Conservation (phyloP, 2,888 invertebrate genomes). For the Stegophylla sp. region DNA sequence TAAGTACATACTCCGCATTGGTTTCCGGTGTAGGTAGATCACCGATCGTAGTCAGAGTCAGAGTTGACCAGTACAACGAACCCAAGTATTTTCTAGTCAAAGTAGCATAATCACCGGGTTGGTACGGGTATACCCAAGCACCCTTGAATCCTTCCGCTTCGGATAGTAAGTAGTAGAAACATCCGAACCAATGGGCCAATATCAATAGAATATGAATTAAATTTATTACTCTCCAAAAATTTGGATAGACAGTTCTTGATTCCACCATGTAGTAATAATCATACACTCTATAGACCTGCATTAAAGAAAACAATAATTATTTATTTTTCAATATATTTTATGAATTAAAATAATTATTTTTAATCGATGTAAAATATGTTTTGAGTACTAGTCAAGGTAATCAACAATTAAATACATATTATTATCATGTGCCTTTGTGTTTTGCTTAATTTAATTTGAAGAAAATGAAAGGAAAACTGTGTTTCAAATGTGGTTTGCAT, state of each 20-base stretch:
- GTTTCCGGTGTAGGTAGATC: slow-evolving; percentile 95
- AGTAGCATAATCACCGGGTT: slow-evolving; percentile 86
- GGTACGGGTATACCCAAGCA: slow-evolving; percentile 88
- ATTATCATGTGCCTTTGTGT: no score
- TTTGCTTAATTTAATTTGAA: no score
- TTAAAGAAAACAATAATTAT: slow-evolving; percentile 63
- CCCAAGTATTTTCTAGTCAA: slow-evolving; percentile 91
- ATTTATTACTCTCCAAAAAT: slow-evolving; percentile 94
- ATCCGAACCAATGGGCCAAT: slow-evolving; percentile 96
- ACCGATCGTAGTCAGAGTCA: slow-evolving; percentile 94
- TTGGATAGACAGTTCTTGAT: slow-evolving; percentile 93
- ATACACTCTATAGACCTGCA: slow-evolving; percentile 86
- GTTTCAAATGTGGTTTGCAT: no score
- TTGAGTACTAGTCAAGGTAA: no score
- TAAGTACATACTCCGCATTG: slow-evolving; percentile 88
- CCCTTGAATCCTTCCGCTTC: slow-evolving; percentile 82
- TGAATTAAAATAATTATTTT: not conserved
- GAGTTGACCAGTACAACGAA: slow-evolving; percentile 94
- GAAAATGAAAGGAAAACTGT: no score
- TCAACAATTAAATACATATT: no score
- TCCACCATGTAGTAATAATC: slow-evolving; percentile 96
- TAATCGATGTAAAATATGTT: no score
- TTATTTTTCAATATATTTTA: not conserved
- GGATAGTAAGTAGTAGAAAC: slow-evolving; percentile 93
- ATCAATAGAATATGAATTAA: slow-evolving; percentile 92